Conservation (phyloP, 2,113 vertebrate genomes). For the Siphamia tubifer region DNA sequence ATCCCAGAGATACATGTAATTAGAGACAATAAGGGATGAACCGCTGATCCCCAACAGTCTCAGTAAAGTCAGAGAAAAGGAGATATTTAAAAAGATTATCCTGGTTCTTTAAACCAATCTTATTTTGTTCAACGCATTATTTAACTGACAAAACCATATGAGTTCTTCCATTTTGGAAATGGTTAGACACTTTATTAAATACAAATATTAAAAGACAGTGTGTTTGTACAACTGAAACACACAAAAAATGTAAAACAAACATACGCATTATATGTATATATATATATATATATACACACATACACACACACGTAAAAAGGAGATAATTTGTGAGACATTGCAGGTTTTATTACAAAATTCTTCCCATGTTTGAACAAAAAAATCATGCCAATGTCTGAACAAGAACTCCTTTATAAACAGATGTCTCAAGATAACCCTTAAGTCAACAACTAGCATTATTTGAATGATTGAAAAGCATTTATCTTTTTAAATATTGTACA, state of each 20-base stretch:
- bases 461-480: no score
- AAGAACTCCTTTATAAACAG: background rate
- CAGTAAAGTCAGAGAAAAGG: background rate
- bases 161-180: background rate
- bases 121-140: background rate
- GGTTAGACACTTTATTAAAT: slow-evolving; percentile 27
- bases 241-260: background rate
- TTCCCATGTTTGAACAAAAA: background rate
- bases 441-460: background rate
- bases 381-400: background rate
- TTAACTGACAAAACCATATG: background rate
- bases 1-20: slow-evolving; percentile 25
- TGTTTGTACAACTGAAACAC: background rate
- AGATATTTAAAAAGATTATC: slow-evolving; percentile 41
- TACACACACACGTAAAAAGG: no score
- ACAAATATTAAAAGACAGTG: background rate
- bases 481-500: background rate
- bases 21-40: slow-evolving; percentile 38
- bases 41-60: slow-evolving; percentile 25
- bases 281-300: no score
- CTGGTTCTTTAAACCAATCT: background rate
- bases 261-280: no score
- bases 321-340: background rate
- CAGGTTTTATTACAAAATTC: accelerated
- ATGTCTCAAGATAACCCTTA: background rate